Conservation (phyloP, 1,140 invertebrate species). For the Globodera ellingtonae region DNA sequence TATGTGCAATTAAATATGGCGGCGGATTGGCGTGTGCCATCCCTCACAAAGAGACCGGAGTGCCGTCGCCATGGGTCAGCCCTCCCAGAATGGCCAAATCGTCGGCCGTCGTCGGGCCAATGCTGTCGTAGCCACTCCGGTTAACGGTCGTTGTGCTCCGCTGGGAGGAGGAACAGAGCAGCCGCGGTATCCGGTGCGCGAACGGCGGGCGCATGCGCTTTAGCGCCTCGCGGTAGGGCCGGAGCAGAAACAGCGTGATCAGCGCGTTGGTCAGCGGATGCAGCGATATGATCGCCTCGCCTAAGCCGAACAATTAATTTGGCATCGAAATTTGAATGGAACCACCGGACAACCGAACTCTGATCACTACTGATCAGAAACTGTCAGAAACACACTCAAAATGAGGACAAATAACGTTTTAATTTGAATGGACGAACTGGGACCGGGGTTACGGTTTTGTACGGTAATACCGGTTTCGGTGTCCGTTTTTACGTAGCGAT, state of each 20-base stretch:
- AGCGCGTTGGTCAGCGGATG: slow-evolving; percentile 58
- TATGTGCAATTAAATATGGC: neutral
- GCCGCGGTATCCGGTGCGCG: neutral
- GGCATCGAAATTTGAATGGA: too few relatives aligned
- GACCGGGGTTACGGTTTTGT: too few relatives aligned
- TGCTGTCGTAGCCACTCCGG: slow-evolving; percentile 2
- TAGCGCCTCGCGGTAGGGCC: slow-evolving; percentile 52
- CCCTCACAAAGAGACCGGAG: neutral
- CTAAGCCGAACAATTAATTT: neutral
- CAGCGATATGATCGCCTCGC: slow-evolving; percentile 39
- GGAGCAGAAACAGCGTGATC: slow-evolving; percentile 52
- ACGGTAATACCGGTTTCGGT: too few relatives aligned
- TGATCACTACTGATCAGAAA: too few relatives aligned
- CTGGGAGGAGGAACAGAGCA: neutral
- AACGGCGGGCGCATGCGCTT: slow-evolving; percentile 30
- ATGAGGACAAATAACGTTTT: too few relatives aligned
- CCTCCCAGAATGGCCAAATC: neutral
- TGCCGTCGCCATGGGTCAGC: neutral
- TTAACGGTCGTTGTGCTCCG: neutral
- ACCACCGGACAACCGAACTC: too few relatives aligned
- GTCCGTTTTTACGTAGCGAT: too few relatives aligned
- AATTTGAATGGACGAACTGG: too few relatives aligned
- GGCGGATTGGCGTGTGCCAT: too few relatives aligned
- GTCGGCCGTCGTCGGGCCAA: neutral
- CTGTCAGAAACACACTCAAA: too few relatives aligned